Evolutionary conservation across 2,797 vertebrate genomes (phyloP).

Genomic region (Phoeniculus purpureus): DNA sequence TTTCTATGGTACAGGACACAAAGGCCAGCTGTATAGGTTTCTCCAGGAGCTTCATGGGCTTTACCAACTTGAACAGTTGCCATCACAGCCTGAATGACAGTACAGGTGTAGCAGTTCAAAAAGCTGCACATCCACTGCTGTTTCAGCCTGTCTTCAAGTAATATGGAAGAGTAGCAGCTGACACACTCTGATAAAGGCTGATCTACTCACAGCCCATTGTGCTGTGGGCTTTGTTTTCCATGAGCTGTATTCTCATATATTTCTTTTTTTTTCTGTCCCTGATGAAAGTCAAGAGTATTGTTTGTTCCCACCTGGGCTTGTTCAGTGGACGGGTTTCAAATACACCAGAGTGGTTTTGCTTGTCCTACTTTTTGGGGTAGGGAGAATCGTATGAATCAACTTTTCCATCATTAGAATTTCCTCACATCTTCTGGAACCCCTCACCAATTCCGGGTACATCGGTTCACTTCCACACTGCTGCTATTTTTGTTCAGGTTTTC

Average conservation of each 20-base stretch:
- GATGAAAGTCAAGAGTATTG: background rate
- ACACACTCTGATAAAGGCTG: background rate
- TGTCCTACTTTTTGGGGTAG: background rate
- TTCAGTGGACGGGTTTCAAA: background rate
- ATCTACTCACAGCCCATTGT: background rate
- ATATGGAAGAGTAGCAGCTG: background rate
- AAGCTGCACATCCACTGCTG: background rate
- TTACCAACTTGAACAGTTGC: background rate
- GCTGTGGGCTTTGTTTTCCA: background rate
- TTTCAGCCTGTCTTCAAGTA: background rate
- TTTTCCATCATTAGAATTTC: slow-evolving; percentile 36
- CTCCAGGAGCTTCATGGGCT: background rate
- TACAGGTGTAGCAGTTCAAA: background rate
- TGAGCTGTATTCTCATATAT: background rate
- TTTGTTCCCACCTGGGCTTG: background rate
- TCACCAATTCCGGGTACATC: background rate
- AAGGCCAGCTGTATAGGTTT: background rate
- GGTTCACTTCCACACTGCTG: background rate
- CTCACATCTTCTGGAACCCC: slow-evolving; percentile 16
- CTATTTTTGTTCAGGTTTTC: slow-evolving; percentile 40
- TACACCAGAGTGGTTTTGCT: background rate
- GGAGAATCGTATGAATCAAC: slow-evolving; percentile 8
- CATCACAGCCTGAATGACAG: background rate
- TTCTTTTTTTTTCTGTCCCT: background rate
- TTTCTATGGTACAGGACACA: background rate